phyloP scores from a whole-genome alignment of 1,140 invertebrate genomes.

The Procambarus virginalis region DNA sequence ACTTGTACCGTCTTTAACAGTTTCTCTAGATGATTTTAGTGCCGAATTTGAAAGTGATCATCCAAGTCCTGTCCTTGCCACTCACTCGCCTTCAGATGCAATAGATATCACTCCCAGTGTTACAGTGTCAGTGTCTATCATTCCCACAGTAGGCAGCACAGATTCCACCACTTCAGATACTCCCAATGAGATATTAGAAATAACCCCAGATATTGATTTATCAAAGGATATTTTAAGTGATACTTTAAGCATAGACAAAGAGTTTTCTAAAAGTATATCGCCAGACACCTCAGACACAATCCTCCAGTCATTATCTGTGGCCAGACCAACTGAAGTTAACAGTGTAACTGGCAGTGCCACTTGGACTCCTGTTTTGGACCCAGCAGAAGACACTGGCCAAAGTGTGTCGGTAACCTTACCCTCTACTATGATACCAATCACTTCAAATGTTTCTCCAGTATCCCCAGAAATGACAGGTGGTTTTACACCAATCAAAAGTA shows the following conservation, averaged over 20 bases:
- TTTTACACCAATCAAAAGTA: slow-evolving; percentile 48
- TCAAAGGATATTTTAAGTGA: neutral
- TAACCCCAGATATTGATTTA: neutral
- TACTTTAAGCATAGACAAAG: neutral
- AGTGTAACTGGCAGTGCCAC: slow-evolving; percentile 9
- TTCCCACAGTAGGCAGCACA: neutral
- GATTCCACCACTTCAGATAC: neutral
- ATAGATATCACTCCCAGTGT: neutral
- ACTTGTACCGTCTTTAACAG: neutral
- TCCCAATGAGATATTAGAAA: neutral
- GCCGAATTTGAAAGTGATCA: neutral
- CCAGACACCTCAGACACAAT: neutral
- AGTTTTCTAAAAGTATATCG: neutral
- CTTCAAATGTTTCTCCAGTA: neutral
- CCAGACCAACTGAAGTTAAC: slow-evolving; percentile 2
- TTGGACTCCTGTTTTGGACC: slow-evolving; percentile 54
- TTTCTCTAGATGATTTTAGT: neutral
- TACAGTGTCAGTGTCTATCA: neutral
- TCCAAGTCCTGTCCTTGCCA: neutral
- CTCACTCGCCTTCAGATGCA: neutral
- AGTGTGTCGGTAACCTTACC: slow-evolving; percentile 13
- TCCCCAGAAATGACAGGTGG: slow-evolving; percentile 49
- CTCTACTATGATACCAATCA: neutral
- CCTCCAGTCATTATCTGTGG: neutral
- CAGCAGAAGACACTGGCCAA: slow-evolving; percentile 15